These are phyloP conservation scores for Natator depressus DNA, from an alignment of 2,113 vertebrate species.

Conservation along the genomic window DNA sequence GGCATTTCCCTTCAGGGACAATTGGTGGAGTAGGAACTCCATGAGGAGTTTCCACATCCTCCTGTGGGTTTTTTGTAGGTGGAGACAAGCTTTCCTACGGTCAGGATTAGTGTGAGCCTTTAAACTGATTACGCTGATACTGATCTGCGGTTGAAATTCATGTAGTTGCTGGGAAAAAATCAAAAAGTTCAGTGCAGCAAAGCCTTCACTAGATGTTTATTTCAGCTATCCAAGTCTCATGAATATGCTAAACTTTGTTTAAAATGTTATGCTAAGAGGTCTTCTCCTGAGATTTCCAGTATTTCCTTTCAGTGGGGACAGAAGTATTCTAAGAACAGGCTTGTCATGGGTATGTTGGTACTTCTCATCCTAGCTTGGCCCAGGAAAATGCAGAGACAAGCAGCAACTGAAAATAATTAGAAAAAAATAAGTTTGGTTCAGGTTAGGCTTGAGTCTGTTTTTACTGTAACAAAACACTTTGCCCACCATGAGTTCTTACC, in stretches of 20 bases:
- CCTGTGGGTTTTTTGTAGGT: not conserved
- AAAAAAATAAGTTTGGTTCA: not conserved
- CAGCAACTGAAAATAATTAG: not conserved
- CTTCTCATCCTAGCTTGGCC: not conserved
- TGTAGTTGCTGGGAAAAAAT: not conserved
- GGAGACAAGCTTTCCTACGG: not conserved
- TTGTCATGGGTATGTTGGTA: not conserved
- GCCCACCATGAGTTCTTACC: not conserved
- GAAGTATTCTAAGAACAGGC: not conserved
- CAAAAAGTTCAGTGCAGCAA: not conserved
- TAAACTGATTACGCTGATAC: fast-evolving
- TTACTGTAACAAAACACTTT: constrained; percentile 15
- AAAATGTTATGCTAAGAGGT: not conserved
- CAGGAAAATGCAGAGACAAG: constrained; percentile 2
- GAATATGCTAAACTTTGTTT: constrained; percentile 6
- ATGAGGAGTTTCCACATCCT: fast-evolving
- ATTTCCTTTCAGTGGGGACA: not conserved
- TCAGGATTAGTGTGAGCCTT: constrained; percentile 12
- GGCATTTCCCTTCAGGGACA: not conserved
- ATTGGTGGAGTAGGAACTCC: not conserved
- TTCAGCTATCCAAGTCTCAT: not conserved
- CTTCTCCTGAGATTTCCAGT: not conserved
- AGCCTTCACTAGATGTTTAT: not conserved
- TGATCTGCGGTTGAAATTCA: constrained; percentile 3
- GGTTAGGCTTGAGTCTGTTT: not conserved